Conservation (phyloP, 2,888 invertebrate genomes). For the Nephrotoma flavescens region DNA sequence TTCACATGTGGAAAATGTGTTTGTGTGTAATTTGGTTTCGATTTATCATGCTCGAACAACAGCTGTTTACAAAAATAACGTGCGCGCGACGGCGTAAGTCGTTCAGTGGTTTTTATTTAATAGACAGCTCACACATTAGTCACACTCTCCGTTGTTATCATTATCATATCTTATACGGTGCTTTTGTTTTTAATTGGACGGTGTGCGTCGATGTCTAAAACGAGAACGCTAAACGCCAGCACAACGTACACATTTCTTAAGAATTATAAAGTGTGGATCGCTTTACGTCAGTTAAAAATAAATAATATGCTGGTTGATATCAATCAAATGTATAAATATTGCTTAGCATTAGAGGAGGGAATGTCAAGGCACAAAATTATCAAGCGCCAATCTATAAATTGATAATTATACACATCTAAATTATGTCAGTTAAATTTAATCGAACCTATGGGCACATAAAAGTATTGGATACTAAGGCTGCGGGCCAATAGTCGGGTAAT, state of each 20-base stretch:
- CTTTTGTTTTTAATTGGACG: neutral
- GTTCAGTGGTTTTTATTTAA: neutral
- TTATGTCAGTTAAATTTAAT: no score
- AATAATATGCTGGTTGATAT: neutral
- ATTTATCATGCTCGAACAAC: neutral
- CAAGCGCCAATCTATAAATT: no score
- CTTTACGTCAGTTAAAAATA: neutral
- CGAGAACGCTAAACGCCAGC: neutral
- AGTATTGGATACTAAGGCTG: no score
- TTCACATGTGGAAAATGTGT: neutral
- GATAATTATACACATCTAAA: no score
- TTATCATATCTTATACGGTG: neutral
- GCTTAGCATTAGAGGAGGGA: no score
- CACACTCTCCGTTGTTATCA: neutral
- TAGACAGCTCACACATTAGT: neutral
- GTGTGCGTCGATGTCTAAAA: neutral
- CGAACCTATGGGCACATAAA: no score
- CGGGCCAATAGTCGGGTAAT: no score
- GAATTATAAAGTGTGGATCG: neutral
- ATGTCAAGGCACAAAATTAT: no score
- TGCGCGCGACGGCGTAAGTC: neutral
- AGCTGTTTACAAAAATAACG: neutral
- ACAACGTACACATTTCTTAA: neutral
- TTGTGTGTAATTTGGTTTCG: neutral
- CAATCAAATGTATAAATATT: neutral